Evolutionary conservation across 1,140 invertebrate genomes (phyloP).

Genomic region (Vanessa tameamea): DNA sequence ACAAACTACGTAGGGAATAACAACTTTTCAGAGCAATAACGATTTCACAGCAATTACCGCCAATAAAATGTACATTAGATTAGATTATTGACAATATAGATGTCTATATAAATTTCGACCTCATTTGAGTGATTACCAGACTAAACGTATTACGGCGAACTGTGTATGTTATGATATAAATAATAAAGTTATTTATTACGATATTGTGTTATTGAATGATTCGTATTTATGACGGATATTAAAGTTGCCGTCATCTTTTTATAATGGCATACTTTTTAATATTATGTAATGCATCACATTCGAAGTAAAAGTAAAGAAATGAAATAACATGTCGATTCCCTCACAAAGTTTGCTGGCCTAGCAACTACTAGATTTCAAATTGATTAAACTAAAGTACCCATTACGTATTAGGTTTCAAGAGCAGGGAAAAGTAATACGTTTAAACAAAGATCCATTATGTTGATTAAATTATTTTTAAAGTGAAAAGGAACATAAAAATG

Average conservation of each 20-base stretch:
- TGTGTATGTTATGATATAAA: background rate
- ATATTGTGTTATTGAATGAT: background rate
- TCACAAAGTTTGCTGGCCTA: too few species aligned
- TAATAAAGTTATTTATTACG: slow-evolving; percentile 2
- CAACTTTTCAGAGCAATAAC: slow-evolving; percentile 16
- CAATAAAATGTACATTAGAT: slow-evolving; percentile 34
- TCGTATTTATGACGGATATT: background rate
- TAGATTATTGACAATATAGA: slow-evolving; percentile 18
- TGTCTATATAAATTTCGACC: slow-evolving; percentile 12
- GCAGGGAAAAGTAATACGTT: too few species aligned
- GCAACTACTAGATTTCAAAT: too few species aligned
- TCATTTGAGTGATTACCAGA: slow-evolving; percentile 11
- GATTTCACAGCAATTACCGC: slow-evolving; percentile 30
- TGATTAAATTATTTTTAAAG: too few species aligned
- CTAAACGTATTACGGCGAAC: slow-evolving; percentile 8
- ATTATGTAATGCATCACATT: too few species aligned
- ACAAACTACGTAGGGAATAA: slow-evolving; percentile 12
- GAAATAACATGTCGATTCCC: too few species aligned
- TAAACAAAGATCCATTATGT: too few species aligned
- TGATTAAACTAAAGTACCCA: too few species aligned
- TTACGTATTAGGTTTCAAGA: too few species aligned
- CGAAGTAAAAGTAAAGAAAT: too few species aligned
- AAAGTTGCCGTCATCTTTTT: background rate
- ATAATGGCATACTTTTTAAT: too few species aligned
- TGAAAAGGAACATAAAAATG: too few species aligned